Evolutionary conservation across 2,113 vertebrate species (phyloP), one percentile per base, ranked within the genome.

Genomic region (Barbus barbus): DNA sequence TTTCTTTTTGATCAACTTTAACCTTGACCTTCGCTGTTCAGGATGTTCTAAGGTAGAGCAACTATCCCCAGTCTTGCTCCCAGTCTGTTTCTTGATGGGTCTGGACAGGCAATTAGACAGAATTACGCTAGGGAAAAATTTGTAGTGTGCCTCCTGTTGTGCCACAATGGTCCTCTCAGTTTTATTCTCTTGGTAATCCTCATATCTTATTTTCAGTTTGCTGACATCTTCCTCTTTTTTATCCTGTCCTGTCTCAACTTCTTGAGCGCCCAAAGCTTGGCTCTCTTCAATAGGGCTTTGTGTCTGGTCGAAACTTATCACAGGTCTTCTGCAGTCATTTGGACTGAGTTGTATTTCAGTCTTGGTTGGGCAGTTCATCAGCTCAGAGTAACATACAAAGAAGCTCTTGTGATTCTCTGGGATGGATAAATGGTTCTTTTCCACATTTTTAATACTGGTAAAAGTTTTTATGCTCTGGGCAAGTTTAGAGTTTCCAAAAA

Each of bases 91-190:
- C 95, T 93, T 98, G 92, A 86, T 16, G 11, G 96, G 95, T 86
- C 96, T 94, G 73, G 91, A 96, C 72, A 99, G 96, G 93, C 98
- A 99, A 90, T 99, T 99, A 78, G 98, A 99, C 90, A 99, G 97
- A 87, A 99, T 97, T 85, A 99, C 97, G 73, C 97, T 99, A 33
- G 98, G 98, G 87, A 99, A 99, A 91, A 99, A 99, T 92, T 97
- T 98, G 88, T 99, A 99, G 93, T 99, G 97, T 11, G 96, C 96
- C 91, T 97, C 96, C 94, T 98, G 97, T 89, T 99, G 98, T 87
- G 96, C 97, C 88, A 96, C 95, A 83, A 95, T 96, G 83, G 96
- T 96, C 88, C 95, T 95, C 90, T 98, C 97, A 0, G 94, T 94
- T 90, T 98, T 97, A 88, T 98, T 97, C 90, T 98, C 97, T 91